Percentiles rank a stretch among this genome's conserved stretches.
These are phyloP conservation scores for Gymnothorax javanicus DNA, from an alignment of 2,797 vertebrate species.

Conservation along the genomic window DNA sequence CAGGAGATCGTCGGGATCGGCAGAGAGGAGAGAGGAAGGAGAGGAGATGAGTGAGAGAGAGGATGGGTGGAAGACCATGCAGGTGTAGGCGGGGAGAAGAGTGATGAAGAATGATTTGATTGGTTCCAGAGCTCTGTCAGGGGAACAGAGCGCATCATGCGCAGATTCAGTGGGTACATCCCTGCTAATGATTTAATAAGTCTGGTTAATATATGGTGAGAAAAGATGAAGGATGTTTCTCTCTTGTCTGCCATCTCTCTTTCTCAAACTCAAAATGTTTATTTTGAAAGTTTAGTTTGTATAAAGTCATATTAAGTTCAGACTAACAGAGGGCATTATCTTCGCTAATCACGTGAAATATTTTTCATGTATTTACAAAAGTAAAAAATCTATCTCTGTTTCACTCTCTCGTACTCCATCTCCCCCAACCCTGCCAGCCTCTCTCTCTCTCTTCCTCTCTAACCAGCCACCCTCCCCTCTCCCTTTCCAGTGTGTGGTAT, in stretches of 20 bases:
- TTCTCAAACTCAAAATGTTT: not conserved
- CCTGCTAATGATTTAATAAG: not conserved
- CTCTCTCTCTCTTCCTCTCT: not conserved
- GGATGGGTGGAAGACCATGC: not conserved
- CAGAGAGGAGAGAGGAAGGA: not conserved
- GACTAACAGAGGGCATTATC: not conserved
- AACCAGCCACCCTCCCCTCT: not conserved
- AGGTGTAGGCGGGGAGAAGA: not conserved
- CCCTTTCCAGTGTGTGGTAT: not conserved
- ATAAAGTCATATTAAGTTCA: not conserved
- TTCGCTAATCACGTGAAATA: not conserved
- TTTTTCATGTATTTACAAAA: not conserved
- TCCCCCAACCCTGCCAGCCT: no score
- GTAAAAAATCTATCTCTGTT: not conserved
- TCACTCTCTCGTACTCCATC: not conserved
- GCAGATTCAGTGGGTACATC: not conserved
- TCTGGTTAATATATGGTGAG: not conserved
- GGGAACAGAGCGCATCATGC: not conserved
- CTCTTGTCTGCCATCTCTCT: not conserved
- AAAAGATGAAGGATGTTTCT: not conserved
- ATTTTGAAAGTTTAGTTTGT: not conserved
- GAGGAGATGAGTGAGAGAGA: not conserved
- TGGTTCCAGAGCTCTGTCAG: not conserved
- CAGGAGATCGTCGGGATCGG: not conserved
- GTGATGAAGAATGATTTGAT: not conserved